Base-by-base conservation (phyloP, 2,888 invertebrate species). In the Trichogramma dendrolimi region DNA sequence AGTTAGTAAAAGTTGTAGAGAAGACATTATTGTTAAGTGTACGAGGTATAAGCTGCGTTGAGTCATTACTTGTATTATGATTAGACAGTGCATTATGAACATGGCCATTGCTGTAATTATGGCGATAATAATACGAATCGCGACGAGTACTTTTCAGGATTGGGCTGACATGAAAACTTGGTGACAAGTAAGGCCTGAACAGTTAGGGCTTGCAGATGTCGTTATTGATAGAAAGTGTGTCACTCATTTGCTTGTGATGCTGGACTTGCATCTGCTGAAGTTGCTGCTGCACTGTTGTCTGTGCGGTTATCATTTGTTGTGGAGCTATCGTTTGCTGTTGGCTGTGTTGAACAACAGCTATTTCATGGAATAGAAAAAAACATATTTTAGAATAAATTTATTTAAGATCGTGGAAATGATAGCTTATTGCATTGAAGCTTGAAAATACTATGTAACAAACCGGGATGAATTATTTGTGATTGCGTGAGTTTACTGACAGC, bases 151-250 rank as follows among this genome's bases (percentile, higher is more conserved):
- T 27, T 27, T 27, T 27, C 27, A 27, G 27, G 27, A 27, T 27
- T 27, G 27, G 27, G 27, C 27, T 27, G 27, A 27, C 27, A 61
- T 73, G 71, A 70, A 71, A 72, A 67, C 70, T 67, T 66, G 74
- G 73, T 69, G 72, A 72, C 71, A 78, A 71, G 69, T 79, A 79
- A 68, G 78, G 78, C 75, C 78, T 77, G 77, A 78, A 79, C 72
- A 79, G 78, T 79, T 79, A 79, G 76, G 79, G 78, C 73, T 79
- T 79, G 70, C 74, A 74, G 69, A 73, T 77, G 70, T 79, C 78
- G 67, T 77, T 79, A 71, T 78, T 78, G 57, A 78, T 71, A 60
- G 78, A 72, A 63, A 78, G 66, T 62, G 73, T 69, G 55, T 77
- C 76, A 67, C 73, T 67, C 60, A 76, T 70, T 60, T 76, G 77